Base-by-base conservation (phyloP, 2,888 invertebrate species). In the Encarsia formosa region DNA sequence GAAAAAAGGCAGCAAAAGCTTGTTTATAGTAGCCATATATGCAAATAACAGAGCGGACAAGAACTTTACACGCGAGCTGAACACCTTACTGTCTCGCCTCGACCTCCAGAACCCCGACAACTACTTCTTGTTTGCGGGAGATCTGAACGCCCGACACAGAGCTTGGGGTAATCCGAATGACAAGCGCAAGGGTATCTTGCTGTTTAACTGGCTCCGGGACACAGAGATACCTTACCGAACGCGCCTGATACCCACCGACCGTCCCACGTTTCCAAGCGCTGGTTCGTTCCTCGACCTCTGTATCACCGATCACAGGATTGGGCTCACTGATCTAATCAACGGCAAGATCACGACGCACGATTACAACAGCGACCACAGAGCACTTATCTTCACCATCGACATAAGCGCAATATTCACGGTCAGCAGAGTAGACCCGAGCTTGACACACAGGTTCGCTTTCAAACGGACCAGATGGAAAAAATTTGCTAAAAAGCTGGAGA, bases 61-160 rank as follows among this genome's bases (percentile, higher is more conserved):
- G n/a, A n/a, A 5, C 2, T 56, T 52, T 6, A 23, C 29, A 5
- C n/a, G 24, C 2, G 54, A 54, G 19, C 31, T 49, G 3, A 15
- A 39, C 4, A 9, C 31, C 6, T 15, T 54, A 19, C 56, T 56
- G 20, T 9, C 47, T 1, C 26, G 31, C 2, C 15, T 55, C 4
- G 47, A 52, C 9, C 15, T 57, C 8, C 5, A 9, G 11, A 11
- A 50, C 1, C 16, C 29, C 1, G 15, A 49, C 1, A 56, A 50
- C 22, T 51, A 26, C n/a, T 59, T 46, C 19, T 43, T 59, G 6
- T 15, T 59, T n/a, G 60, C 53, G 4, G 58, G 58, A 1, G 60
- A 60, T n/a, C 13, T 57, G 1, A 60, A 60, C 13, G 51, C 48
- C 1, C 48, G 51, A 6, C 53, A 53, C 23, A 9, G 37, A 0